Evolutionary conservation across 2,888 invertebrate genomes (phyloP).

Genomic region (Dryomyza anilis): DNA sequence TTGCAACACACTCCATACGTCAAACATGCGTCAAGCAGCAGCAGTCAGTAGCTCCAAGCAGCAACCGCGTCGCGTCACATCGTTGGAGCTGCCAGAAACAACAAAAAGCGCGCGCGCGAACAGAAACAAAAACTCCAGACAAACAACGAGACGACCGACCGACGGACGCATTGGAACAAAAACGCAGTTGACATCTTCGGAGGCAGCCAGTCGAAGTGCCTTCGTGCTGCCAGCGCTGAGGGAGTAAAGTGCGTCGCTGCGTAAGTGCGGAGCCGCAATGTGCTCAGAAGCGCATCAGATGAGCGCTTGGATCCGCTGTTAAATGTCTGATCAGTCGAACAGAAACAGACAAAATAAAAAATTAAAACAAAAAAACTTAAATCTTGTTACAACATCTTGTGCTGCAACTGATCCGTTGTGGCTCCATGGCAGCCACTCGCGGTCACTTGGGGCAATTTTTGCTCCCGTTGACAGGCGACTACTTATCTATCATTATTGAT

Average conservation of each 20-base stretch:
- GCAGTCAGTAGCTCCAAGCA: not conserved
- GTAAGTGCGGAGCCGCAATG: not conserved
- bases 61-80: not conserved
- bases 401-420: not conserved
- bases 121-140: conserved; percentile 1
- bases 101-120: not conserved
- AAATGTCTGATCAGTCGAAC: not conserved
- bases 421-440: not conserved
- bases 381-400: not conserved
- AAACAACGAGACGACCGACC: conserved; percentile 14
- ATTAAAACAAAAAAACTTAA: conserved; percentile 18
- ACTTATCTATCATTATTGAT: conserved; percentile 52
- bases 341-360: not conserved
- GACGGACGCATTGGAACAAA: not conserved
- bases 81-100: not conserved
- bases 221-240: not conserved
- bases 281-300: not conserved
- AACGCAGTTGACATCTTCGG: not conserved
- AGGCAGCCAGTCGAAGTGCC: too few relatives aligned
- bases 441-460: conserved; percentile 33
- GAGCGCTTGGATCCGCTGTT: conserved; percentile 8
- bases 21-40: conserved; percentile 1
- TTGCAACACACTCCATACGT: conserved; percentile 22
- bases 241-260: conserved; percentile 9
- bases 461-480: conserved; percentile 39